These are phyloP conservation scores for Sisyra terminalis DNA, from an alignment of 2,888 invertebrate species.

Conservation along the genomic window DNA sequence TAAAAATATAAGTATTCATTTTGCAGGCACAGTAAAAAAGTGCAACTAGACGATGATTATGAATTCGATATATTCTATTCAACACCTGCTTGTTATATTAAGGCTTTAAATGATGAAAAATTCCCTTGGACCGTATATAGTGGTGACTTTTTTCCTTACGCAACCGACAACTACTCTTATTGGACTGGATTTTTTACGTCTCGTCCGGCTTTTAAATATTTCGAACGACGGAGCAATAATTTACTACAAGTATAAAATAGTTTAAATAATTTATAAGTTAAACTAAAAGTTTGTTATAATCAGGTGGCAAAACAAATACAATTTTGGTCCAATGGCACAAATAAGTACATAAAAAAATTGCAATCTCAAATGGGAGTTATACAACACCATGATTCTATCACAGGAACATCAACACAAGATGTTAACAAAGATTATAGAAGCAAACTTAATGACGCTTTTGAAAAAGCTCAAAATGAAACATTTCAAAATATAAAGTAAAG, in stretches of 20 bases:
- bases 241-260: conserved; percentile 43
- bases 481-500: conserved; percentile 39
- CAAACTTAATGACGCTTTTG: conserved; percentile 49
- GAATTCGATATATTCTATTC: conserved; percentile 69
- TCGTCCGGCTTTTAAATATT: conserved; percentile 62
- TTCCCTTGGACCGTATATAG: conserved; percentile 51
- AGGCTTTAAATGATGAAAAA: conserved; percentile 54
- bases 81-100: conserved; percentile 71
- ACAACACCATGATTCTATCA: conserved; percentile 89
- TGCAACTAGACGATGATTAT: conserved; percentile 33
- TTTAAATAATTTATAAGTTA: no score
- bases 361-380: conserved; percentile 61
- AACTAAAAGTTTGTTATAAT: conserved; percentile 6
- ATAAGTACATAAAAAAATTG: conserved; percentile 45
- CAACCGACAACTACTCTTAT: conserved; percentile 66
- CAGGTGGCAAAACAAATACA: conserved; percentile 42
- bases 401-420: conserved; percentile 73
- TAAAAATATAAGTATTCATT: neutral
- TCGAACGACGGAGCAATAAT: conserved; percentile 57
- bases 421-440: conserved; percentile 80
- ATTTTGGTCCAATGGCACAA: conserved; percentile 52
- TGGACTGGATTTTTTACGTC: conserved; percentile 92
- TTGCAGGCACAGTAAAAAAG: conserved; percentile 36
- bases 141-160: conserved; percentile 88
- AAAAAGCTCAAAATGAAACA: conserved; percentile 36